Evolutionary conservation across 1,140 invertebrate genomes (phyloP).

Genomic region (Heliconius hermathena): DNA sequence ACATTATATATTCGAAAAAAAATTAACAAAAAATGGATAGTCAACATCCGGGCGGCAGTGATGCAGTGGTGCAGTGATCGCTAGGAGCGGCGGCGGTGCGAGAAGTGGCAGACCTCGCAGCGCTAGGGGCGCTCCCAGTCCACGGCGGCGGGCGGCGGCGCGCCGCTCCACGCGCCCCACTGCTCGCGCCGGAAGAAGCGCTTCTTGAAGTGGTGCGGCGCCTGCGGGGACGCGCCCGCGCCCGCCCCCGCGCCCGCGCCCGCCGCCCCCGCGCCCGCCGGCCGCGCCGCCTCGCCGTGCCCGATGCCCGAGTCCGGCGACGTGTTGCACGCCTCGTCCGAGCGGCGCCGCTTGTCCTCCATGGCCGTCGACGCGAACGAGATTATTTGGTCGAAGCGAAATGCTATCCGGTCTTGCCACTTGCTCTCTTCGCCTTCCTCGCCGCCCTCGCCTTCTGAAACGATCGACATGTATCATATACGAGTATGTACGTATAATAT

Average conservation of each 20-base stretch:
- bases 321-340: constrained; percentile 87
- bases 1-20: constrained; percentile 80
- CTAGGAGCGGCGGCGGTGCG: constrained; percentile 37
- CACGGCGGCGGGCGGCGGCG: constrained; percentile 64
- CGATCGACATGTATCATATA: constrained; percentile 11
- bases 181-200: constrained; percentile 89
- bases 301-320: constrained; percentile 90
- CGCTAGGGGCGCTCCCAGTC: constrained; percentile 85
- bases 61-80: constrained; percentile 2
- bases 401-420: constrained; percentile 93
- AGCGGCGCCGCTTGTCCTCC: constrained; percentile 88
- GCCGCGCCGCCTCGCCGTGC: constrained; percentile 84
- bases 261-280: constrained; percentile 82
- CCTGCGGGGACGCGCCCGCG: constrained; percentile 54
- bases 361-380: constrained; percentile 93
- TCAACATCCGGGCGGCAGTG: constrained; percentile 50
- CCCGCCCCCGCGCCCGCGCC: constrained; percentile 40
- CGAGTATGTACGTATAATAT: no score
- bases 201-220: constrained; percentile 89
- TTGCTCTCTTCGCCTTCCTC: constrained; percentile 85
- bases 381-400: constrained; percentile 92
- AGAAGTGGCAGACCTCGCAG: constrained; percentile 47
- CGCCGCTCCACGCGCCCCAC: constrained; percentile 80
- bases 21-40: constrained; percentile 63
- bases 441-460: constrained; percentile 80